Conservation (phyloP, 2,888 invertebrate species). For the Lordiphosa fenestrarum region DNA sequence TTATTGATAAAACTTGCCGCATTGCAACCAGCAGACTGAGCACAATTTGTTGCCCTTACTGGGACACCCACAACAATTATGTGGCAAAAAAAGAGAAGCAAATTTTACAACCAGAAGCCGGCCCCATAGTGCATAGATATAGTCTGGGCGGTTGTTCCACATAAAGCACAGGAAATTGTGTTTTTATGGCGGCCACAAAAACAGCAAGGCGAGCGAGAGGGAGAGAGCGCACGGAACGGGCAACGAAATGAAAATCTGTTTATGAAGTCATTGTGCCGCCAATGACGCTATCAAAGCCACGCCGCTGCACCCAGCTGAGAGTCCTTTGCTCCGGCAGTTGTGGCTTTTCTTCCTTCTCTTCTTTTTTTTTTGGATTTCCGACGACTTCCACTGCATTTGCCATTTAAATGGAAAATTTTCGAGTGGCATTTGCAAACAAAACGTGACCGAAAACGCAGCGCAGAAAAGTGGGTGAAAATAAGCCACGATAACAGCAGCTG, state of each 20-base stretch:
- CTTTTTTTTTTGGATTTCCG: conserved; percentile 15
- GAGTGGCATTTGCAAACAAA: conserved; percentile 67
- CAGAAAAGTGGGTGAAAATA: conserved; percentile 61
- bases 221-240: conserved; percentile 1
- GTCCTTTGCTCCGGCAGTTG: conserved; percentile 13
- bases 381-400: conserved; percentile 45
- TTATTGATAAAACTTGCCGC: conserved; percentile 46
- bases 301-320: conserved; percentile 20
- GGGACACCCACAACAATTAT: conserved; percentile 22
- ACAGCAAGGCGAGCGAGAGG: conserved; percentile 9
- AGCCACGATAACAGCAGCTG: conserved; percentile 35
- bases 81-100: not conserved
- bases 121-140: not conserved
- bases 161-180: conserved; percentile 62
- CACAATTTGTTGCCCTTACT: too few relatives aligned
- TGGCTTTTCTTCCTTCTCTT: conserved; percentile 19
- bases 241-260: conserved; percentile 69
- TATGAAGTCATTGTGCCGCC: conserved; percentile 66
- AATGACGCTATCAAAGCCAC: conserved; percentile 38
- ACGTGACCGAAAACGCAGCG: conserved; percentile 52
- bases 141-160: conserved; percentile 24
- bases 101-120: not conserved
- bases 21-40: not conserved
- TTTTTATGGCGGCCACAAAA: conserved; percentile 40
- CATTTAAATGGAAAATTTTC: conserved; percentile 64